phyloP scores from a whole-genome alignment of 2,888 invertebrate species.

The Conops quadrifasciatus region DNA sequence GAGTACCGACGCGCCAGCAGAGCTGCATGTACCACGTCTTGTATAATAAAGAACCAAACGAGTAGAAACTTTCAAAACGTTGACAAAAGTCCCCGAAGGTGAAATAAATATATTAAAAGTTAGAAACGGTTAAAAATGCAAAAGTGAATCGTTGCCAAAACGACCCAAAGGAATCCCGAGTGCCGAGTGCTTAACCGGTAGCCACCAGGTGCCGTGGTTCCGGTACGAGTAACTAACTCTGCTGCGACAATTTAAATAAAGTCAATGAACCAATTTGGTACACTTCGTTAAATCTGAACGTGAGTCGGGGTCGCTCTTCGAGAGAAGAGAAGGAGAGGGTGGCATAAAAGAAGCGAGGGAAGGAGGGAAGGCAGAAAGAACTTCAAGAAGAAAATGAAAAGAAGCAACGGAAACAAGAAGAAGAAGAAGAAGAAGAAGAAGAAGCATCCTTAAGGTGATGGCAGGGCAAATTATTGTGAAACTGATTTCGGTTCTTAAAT shows the following conservation, averaged over 20 bases:
- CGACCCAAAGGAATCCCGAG: neutral
- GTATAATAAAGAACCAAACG: too few species aligned
- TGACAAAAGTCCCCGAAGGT: neutral
- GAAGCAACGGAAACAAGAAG: too few species aligned
- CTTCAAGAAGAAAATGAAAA: neutral
- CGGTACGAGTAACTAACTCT: neutral
- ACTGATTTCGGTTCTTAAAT: too few species aligned
- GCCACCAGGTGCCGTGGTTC: too few species aligned
- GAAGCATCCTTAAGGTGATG: neutral
- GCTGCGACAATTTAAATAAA: conserved; percentile 10
- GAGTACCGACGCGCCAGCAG: neutral
- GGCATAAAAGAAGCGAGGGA: too few species aligned
- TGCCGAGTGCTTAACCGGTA: too few species aligned
- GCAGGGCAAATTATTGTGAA: too few species aligned
- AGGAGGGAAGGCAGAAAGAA: too few species aligned
- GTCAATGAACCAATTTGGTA: conserved; percentile 19
- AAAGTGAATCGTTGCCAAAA: conserved; percentile 4
- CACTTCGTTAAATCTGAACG: neutral
- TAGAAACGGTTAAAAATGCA: conserved; percentile 11
- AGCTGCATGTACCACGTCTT: too few species aligned
- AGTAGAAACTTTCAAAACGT: neutral
- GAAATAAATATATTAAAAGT: neutral
- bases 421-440: neutral
- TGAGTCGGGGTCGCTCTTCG: neutral
- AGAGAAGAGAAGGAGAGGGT: neutral